These are phyloP conservation scores for Ceramica pisi DNA, from an alignment of 2,888 invertebrate genomes.

Conservation along the genomic window DNA sequence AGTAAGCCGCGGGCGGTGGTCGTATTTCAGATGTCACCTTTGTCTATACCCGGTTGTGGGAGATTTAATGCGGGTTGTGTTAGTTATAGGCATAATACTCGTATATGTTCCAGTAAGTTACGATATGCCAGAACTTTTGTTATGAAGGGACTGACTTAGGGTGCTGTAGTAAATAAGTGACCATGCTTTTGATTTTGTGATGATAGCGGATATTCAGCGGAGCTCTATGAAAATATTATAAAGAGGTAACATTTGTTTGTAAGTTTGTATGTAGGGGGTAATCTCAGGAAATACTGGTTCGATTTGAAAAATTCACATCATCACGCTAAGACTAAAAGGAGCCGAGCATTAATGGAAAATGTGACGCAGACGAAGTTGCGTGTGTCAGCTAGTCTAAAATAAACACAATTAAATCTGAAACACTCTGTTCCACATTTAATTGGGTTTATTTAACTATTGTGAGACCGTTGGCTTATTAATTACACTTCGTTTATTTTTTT, in stretches of 20 bases:
- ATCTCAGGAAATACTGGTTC: too few species aligned
- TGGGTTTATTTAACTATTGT: too few species aligned
- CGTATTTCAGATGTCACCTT: conserved; percentile 60
- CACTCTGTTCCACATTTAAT: too few species aligned
- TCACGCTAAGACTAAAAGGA: too few species aligned
- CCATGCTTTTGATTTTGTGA: not conserved
- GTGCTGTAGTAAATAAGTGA: conserved; percentile 1
- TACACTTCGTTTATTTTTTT: not conserved
- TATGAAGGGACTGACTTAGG: conserved; percentile 24
- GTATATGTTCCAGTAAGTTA: conserved; percentile 51
- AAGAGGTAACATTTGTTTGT: too few species aligned
- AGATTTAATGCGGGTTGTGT: conserved; percentile 57
- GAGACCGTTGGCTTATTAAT: not conserved
- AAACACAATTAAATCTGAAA: too few species aligned
- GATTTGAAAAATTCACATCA: too few species aligned
- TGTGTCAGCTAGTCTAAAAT: too few species aligned
- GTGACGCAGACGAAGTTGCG: too few species aligned
- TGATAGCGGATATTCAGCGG: not conserved
- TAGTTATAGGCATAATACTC: conserved; percentile 52
- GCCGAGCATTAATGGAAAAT: too few species aligned
- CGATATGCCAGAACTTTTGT: conserved; percentile 49
- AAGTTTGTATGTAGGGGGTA: too few species aligned
- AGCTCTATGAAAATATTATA: too few species aligned
- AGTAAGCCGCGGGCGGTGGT: conserved; percentile 52
- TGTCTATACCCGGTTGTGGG: conserved; percentile 50